Evolutionary conservation across 2,113 vertebrate genomes (phyloP).

Genomic region (Oreochromis niloticus): DNA sequence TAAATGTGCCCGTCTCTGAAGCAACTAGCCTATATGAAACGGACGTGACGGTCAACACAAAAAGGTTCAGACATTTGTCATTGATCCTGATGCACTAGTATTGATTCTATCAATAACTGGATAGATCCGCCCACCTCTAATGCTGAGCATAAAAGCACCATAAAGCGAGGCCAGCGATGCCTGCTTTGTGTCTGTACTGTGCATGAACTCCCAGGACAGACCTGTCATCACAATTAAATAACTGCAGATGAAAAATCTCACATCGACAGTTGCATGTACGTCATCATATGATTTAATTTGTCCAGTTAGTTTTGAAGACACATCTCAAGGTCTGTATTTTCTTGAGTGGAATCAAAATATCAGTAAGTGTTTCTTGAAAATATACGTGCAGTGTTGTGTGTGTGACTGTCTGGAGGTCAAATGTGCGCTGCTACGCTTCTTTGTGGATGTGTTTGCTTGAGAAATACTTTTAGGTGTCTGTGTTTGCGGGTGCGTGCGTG

Average conservation of each 20-base stretch:
- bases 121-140: background rate
- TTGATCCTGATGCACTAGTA: background rate
- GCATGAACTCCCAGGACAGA: background rate
- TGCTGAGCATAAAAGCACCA: background rate
- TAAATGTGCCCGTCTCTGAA: background rate
- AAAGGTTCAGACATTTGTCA: background rate
- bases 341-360: background rate
- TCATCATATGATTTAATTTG: background rate
- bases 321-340: background rate
- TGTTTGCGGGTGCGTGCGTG: background rate
- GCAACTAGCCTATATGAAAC: background rate
- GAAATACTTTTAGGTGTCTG: background rate
- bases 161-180: background rate
- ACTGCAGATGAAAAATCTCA: background rate
- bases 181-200: background rate
- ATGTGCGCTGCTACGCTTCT: background rate
- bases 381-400: background rate
- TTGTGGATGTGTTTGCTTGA: background rate
- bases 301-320: background rate
- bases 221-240: background rate
- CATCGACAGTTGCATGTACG: background rate
- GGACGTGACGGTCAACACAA: background rate
- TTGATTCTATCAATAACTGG: background rate
- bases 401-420: conserved; percentile 38
- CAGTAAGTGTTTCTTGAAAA: background rate